A percentile compares a stretch with the other conserved stretches of the same genome.
phyloP scores from a whole-genome alignment of 2,888 invertebrate species.

The Eilema depressum region DNA sequence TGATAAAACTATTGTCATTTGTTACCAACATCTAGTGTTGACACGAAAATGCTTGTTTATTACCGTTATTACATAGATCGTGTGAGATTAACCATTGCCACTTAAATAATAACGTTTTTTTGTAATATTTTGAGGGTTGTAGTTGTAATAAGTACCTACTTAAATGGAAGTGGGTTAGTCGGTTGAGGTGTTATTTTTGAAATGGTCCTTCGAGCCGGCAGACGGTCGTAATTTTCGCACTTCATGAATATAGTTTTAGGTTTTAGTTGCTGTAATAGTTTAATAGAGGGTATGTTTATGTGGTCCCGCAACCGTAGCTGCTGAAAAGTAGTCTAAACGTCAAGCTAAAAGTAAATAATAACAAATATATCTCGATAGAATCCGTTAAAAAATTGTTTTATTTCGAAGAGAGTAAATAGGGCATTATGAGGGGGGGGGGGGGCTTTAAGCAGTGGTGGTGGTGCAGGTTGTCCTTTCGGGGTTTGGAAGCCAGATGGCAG shows the following conservation, averaged over 20 bases:
- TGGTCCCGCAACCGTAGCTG: too few relatives aligned
- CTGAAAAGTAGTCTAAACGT: too few relatives aligned
- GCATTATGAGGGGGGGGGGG: too few relatives aligned
- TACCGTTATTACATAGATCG: constrained; percentile 73
- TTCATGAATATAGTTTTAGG: background rate
- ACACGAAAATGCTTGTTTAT: constrained; percentile 78
- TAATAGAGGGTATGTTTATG: too few relatives aligned
- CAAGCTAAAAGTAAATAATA: too few relatives aligned
- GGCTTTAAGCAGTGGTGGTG: too few relatives aligned
- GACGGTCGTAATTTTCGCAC: background rate
- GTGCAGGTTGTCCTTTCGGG: too few relatives aligned
- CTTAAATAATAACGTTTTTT: constrained; percentile 45
- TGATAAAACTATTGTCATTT: constrained; percentile 78
- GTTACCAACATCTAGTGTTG: constrained; percentile 71
- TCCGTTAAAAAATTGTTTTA: too few relatives aligned
- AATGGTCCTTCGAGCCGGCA: background rate
- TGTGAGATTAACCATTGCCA: constrained; percentile 63
- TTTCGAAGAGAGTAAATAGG: too few relatives aligned
- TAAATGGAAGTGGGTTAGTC: background rate
- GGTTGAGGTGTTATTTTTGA: background rate
- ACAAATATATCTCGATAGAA: too few relatives aligned
- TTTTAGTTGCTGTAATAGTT: too few relatives aligned
- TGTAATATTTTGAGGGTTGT: constrained; percentile 29
- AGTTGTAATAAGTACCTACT: background rate
- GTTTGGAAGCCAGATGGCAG: too few relatives aligned